Evolutionary conservation across 1,140 invertebrate species (phyloP), one percentile per base, ranked within the genome.

Genomic region (Drosophila serrata): DNA sequence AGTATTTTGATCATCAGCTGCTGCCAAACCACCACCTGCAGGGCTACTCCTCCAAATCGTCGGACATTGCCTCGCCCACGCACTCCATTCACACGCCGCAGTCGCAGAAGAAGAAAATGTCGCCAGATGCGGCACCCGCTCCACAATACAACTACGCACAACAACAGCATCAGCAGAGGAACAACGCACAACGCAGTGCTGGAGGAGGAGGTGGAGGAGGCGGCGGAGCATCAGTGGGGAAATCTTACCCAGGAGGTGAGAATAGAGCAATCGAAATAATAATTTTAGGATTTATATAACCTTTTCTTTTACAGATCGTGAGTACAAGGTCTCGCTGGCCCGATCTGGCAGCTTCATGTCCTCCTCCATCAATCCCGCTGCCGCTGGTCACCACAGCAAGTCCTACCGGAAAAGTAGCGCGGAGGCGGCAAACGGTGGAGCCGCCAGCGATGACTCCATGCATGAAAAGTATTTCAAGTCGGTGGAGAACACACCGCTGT

Each of bases 401-500:
- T 92, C 91, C 7, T 92, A 92, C 63, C 90, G 86, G 22, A 92
- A 92, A 49, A 84, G 82, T 27, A 92, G 91, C 35, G 93, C 93
- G 4, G 94, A 94, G 57, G 93, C 93, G 46, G 93, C 93, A 12
- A 92, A 92, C 45, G 80, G 86, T 19, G 93, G 93, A 19, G 93
- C 94, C 8, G 93, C 93, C 24, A 94, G 94, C 31, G 96, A 96
- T 81, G 96, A 97, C 93, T 96, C 96, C 0, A 97, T 97, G 96
- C 96, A 97, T 91, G 96, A 97, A 84, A 96, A 96, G 79, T 97
- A 96, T 84, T 95, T 97, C 78, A 95, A 95, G 79, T 95, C 94
- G 22, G 94, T 95, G 48, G 94, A 95, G 70, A 95, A 94, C 82
- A 95, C 94, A 40, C 94, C 94, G 11, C 78, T 94, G 43, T 94